Evolutionary conservation across 2,797 vertebrate species (phyloP).

Genomic region (Cyclopterus lumpus): DNA sequence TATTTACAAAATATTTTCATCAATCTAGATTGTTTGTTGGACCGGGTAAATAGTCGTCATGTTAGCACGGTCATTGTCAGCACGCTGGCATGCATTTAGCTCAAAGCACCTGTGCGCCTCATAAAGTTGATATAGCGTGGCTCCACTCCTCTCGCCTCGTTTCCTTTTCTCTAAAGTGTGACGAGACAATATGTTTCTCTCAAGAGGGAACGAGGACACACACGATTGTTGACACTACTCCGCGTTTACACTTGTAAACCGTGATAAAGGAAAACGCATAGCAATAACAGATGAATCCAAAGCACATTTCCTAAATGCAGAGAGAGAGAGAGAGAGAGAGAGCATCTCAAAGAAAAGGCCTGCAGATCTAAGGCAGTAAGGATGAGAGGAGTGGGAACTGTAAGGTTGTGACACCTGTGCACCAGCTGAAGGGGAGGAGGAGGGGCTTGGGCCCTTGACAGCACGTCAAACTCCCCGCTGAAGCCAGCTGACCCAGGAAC

Average conservation of each 20-base stretch:
- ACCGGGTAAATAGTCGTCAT: neutral
- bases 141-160: neutral
- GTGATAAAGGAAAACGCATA: neutral
- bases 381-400: neutral
- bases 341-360: neutral
- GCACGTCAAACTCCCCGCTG: constrained; percentile 1
- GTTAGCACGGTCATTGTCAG: neutral
- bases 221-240: neutral
- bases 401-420: constrained; percentile 3
- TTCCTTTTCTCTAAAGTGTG: neutral
- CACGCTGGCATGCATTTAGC: neutral
- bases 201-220: neutral
- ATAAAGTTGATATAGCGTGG: neutral
- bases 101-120: neutral
- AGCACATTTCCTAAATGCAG: neutral
- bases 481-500: constrained; percentile 50
- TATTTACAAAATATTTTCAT: too few species aligned
- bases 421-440: constrained; percentile 7
- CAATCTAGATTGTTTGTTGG: neutral
- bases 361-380: neutral
- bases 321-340: neutral
- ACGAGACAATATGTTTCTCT: neutral
- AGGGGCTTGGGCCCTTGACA: constrained; percentile 15
- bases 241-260: neutral
- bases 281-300: neutral